Base-by-base conservation (phyloP, 2,113 vertebrate species). In the Nicator chloris region DNA sequence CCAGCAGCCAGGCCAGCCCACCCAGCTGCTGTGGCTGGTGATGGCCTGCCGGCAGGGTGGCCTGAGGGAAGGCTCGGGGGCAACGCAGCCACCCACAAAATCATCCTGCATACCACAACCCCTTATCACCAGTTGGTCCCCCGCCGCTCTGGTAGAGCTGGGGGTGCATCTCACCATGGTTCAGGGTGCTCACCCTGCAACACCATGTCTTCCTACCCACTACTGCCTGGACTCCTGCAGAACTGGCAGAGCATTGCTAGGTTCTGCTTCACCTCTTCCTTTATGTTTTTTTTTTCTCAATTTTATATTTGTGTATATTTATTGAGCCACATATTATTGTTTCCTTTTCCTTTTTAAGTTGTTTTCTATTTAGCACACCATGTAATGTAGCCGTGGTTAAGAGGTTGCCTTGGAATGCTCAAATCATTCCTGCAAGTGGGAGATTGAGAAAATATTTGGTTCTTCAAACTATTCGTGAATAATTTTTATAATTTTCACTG, bases 21-120 rank as follows among this genome's bases (percentile, higher is more conserved):
- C 8, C 45, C 26, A 13, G 49, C 37, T 35, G 30, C n/a, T 0
- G 0, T 15, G 1, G 2, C n/a, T 3, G 16, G 28, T 2, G 2
- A 14, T 7, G 0, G 6, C 35, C 26, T 13, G 9, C 19, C 12
- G 3, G n/a, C 20, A 11, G 15, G 6, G 1, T 5, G 6, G 15
- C 11, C 11, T 3, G 2, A 33, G n/a, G 39, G 35, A 33, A 6
- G 7, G 57, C 31, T 15, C 0, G 0, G 56, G 44, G 7, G 3
- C 39, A 40, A 22, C 0, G 0, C 27, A 64, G 27, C 23, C 44
- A 7, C 27, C 9, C 23, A 5, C 35, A 33, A 17, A 56, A 12
- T 10, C 10, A 8, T 4, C 15, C 63, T 10, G 2, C 4, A 15
- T 15, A 30, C 23, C 4, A 15, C 0, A 0, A 3, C 5, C 20